These are phyloP conservation scores for Microctenopoma steveboyesi DNA, from an alignment of 2,797 vertebrate species.

Conservation along the genomic window DNA sequence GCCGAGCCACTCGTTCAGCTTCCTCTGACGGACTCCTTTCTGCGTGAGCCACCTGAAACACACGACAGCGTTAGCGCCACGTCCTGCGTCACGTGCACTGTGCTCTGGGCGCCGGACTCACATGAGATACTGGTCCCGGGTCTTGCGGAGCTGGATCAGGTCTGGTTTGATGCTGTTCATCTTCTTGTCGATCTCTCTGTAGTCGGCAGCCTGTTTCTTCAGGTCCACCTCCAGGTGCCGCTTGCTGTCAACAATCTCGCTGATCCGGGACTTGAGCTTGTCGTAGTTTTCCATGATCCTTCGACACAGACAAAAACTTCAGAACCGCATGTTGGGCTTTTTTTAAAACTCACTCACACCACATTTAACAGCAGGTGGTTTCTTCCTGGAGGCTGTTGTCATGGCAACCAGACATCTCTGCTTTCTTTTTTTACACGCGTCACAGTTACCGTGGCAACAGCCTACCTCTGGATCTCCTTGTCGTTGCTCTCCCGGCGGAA, in stretches of 20 bases:
- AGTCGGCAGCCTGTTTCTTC: slow-evolving; percentile 90
- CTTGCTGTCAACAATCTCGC: slow-evolving; percentile 92
- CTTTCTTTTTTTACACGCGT: background rate
- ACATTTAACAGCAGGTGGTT: slow-evolving; percentile 16
- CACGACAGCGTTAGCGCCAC: background rate
- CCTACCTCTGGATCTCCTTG: slow-evolving; percentile 92
- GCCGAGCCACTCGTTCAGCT: slow-evolving; percentile 93
- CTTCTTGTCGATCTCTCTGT: slow-evolving; percentile 94
- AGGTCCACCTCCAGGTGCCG: slow-evolving; percentile 91
- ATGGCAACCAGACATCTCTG: slow-evolving; percentile 27
- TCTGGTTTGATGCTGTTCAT: slow-evolving; percentile 97
- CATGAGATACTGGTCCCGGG: slow-evolving; percentile 93
- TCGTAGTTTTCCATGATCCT: slow-evolving; percentile 89
- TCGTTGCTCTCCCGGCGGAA: slow-evolving; percentile 91
- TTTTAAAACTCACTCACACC: background rate
- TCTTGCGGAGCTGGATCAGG: slow-evolving; percentile 93
- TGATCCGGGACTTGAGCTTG: slow-evolving; percentile 91
- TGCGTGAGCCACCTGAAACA: slow-evolving; percentile 90
- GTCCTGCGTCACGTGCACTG: rapidly evolving
- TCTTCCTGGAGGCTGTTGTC: slow-evolving; percentile 29
- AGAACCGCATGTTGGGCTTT: too few relatives aligned
- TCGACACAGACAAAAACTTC: background rate
- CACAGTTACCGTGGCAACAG: slow-evolving; percentile 43
- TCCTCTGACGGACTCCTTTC: slow-evolving; percentile 92
- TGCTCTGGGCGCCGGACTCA: slow-evolving; percentile 54